Base-by-base conservation (phyloP, 2,888 invertebrate species). In the Boloria euphrosyne region DNA sequence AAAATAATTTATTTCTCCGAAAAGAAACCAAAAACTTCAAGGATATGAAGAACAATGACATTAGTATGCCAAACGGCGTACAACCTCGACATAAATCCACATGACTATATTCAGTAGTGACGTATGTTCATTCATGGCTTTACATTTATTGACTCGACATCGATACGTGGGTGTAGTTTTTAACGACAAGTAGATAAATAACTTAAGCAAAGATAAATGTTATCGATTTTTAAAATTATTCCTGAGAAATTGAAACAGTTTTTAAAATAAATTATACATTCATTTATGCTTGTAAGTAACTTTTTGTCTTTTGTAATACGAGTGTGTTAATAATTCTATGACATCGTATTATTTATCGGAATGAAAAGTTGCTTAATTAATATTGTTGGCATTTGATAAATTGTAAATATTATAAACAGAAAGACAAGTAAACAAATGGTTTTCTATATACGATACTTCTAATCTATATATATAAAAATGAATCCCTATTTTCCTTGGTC, bases 41-140 rank as follows among this genome's bases (percentile, higher is more conserved):
- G 53, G 66, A 51, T 57, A 53, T 31, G 62, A 18, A 53, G 53
- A 61, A 66, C 60, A 68, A 61, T 68, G 60, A 65, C 59, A 67
- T 70, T 69, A 67, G 66, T 66, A 70, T 72, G 65, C 71, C 51
- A 60, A 59, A 54, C 53, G 22, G 64, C 47, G 43, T 66, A 49
- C 65, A 71, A 72, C 87, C 87, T 87, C 84, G 82, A 75, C 82
- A 80, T 75, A 77, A 65, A 74, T 77, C 75, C 66, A 50, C 53
- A 43, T 84, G 85, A 81, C 80, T 67, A 67, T 71, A 71, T 68
- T 70, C 67, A 61, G 67, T n/a, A 49, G 49, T 69, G 67, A 72
- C 74, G 74, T 71, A 67, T 17, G 13, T 69, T 73, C 72, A 74
- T 72, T 74, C 72, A 74, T 70, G 31, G 27, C 49, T 62, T 44